A percentile compares a stretch with the other conserved stretches of the same genome.
phyloP scores from a whole-genome alignment of 2,113 vertebrate genomes.

The Gavialis gangeticus region DNA sequence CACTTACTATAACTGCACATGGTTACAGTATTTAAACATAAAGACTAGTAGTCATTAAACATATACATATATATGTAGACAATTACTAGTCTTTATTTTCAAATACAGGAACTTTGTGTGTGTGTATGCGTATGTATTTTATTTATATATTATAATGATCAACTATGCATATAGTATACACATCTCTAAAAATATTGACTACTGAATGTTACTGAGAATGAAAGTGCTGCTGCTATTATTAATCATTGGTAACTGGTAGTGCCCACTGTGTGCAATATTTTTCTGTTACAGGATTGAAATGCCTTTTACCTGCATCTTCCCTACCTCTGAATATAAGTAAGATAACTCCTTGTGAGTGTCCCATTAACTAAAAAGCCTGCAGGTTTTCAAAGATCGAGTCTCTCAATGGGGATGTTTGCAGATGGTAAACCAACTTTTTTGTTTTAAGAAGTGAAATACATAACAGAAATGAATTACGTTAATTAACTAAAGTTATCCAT shows the following conservation, averaged over 20 bases:
- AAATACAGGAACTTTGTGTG: no score
- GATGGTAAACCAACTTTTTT: neutral
- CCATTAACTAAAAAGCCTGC: neutral
- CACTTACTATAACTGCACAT: neutral
- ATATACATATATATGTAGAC: neutral
- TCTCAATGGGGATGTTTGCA: neutral
- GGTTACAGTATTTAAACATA: neutral
- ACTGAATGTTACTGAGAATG: neutral
- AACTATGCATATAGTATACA: no score
- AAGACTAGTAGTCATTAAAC: neutral
- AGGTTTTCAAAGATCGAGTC: neutral
- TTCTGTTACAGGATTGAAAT: neutral
- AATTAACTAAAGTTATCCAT: constrained; percentile 32
- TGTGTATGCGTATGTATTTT: no score
- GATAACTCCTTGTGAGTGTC: neutral
- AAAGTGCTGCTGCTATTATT: neutral
- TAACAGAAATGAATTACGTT: constrained; percentile 4
- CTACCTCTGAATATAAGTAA: neutral
- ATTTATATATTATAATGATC: no score
- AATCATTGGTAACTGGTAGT: constrained; percentile 12
- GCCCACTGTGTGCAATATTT: neutral
- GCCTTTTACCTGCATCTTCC: neutral
- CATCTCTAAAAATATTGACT: neutral
- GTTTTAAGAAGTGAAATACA: constrained; percentile 41
- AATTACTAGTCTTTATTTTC: neutral